Evolutionary conservation across 53 echinoderm and acorn worm species (phyloP), one percentile per base, ranked within the genome.

Genomic region (Paracentrotus lividus): DNA sequence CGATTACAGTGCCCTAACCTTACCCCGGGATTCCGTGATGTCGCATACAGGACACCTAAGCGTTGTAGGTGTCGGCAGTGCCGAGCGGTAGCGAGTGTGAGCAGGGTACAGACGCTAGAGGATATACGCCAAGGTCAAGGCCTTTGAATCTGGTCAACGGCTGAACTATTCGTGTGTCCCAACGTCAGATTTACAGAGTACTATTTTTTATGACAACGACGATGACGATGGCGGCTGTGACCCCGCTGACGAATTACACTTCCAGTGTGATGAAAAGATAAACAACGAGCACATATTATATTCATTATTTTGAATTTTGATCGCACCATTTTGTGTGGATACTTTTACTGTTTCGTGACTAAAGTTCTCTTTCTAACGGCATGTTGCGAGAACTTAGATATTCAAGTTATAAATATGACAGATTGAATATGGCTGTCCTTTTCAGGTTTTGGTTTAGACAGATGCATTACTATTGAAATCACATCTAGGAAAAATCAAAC

Each of bases 31-130:
- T 88, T 42, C 42, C 67, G 64, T 26, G 40, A 61, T 33, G 95
- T 96, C 77, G 81, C 90, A 75, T 47, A 93, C 57, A 90, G 88
- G 66, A 55, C 90, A 27, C 93, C 93, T 38, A 76, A 1, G 66
- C 88, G 90, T 3, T 96, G 96, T 85, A 42, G 93, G 44, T 96
- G 96, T 85, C 89, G 96, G 2, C 96, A 95, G 12, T 96, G 96
- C 87, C 94, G 95, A 68, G 77, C 81, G 3, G 56, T 93, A 24
- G 94, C 93, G 0, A 93, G 86, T 14, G 95, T 94, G 23, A 85
- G 90, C 12, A 49, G 86, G 33, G 64, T 81, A 59, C 88, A 93
- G 20, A 93, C 86, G 47, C 94, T 96, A 56, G 96, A 96, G 57
- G 96, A 96, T 90, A 36, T 93, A 65, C 90, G 90, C 16, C 29